Evolutionary conservation across 1,140 invertebrate species (phyloP).

Genomic region (Littorina saxatilis): DNA sequence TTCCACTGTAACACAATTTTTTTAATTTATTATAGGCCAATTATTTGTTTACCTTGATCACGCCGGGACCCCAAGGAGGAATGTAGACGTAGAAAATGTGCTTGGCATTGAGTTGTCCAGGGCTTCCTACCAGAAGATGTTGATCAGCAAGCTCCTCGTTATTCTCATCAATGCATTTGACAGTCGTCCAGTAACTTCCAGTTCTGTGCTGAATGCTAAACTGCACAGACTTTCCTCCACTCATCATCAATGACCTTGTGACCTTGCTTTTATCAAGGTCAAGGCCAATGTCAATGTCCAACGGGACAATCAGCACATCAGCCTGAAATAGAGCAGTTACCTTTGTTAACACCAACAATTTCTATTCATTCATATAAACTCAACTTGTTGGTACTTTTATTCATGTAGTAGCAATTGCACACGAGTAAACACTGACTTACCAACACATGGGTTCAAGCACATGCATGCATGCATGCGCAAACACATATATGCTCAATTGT

Average conservation of each 20-base stretch:
- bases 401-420: not conserved
- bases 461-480: not conserved
- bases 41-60: not conserved
- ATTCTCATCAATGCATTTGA: not conserved
- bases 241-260: slow-evolving; percentile 3
- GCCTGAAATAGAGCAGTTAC: not conserved
- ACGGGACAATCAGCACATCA: slow-evolving; percentile 12
- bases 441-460: not conserved
- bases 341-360: not conserved
- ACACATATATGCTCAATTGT: no score
- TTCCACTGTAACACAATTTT: no score
- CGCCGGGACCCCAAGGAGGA: slow-evolving; percentile 6
- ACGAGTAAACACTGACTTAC: not conserved
- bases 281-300: slow-evolving; percentile 14
- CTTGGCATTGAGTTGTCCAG: not conserved
- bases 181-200: not conserved
- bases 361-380: not conserved
- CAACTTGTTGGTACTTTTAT: not conserved
- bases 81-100: slow-evolving; percentile 14
- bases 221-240: not conserved
- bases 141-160: not conserved
- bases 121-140: not conserved
- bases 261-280: not conserved
- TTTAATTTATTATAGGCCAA: no score
- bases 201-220: not conserved